Evolutionary conservation across 1,140 invertebrate species (phyloP).

Genomic region (Onthophagus taurus): DNA sequence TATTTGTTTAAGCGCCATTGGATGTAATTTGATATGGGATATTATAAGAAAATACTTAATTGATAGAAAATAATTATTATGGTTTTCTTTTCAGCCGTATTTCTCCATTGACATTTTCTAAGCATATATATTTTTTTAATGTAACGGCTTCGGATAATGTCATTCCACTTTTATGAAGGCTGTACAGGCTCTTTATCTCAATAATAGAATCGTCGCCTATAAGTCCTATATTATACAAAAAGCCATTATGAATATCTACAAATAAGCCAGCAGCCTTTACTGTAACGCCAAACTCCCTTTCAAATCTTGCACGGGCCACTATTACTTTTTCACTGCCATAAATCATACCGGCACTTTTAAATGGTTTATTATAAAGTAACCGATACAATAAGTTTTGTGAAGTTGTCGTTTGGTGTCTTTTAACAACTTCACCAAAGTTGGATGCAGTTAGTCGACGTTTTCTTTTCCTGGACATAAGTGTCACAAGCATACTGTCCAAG

Average conservation of each 20-base stretch:
- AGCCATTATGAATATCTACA: slow-evolving; percentile 4
- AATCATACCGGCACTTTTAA: not conserved
- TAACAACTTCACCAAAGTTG: slow-evolving; percentile 4
- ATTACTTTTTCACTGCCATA: slow-evolving; percentile 4
- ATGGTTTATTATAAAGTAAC: slow-evolving; percentile 3
- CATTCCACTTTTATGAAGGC: not conserved
- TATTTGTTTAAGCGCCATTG: no score
- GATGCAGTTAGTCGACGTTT: slow-evolving; percentile 7
- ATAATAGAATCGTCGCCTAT: slow-evolving; percentile 1
- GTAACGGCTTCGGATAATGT: no score
- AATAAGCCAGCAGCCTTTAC: slow-evolving; percentile 6
- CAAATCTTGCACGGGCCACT: not conserved
- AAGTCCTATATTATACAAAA: slow-evolving; percentile 4
- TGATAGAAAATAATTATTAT: slow-evolving; percentile 9
- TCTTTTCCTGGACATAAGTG: no score
- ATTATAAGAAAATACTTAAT: no score
- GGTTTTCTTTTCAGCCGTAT: not conserved
- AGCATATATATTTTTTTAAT: no score
- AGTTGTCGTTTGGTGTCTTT: not conserved
- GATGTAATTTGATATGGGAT: no score
- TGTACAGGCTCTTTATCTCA: not conserved
- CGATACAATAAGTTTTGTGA: slow-evolving; percentile 2
- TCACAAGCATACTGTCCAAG: no score
- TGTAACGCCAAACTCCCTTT: not conserved
- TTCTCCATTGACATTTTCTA: no score